Evolutionary conservation across 2,797 vertebrate genomes (phyloP).

Genomic region (Melanogrammus aeglefinus): DNA sequence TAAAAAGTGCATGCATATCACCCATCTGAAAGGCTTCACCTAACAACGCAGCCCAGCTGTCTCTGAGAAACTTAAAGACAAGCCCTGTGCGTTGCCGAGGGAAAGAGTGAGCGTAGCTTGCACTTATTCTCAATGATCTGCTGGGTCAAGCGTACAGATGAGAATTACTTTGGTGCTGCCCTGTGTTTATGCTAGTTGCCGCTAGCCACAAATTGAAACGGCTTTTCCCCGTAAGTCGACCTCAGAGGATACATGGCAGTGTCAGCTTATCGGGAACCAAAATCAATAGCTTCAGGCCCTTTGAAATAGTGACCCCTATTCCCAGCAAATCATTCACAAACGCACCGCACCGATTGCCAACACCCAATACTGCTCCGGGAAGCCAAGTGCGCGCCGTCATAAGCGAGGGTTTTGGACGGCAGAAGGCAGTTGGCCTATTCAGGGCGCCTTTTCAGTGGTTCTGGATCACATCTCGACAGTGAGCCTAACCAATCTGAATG

Average conservation of each 20-base stretch:
- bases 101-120: neutral
- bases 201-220: conserved; percentile 26
- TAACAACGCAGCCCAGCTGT: conserved; percentile 45
- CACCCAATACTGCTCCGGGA: conserved; percentile 20
- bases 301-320: conserved; percentile 55
- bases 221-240: conserved; percentile 36
- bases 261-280: conserved; percentile 45
- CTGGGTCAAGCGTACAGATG: neutral
- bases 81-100: neutral
- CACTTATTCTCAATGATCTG: neutral
- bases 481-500: conserved; percentile 1
- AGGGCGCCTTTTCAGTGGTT: neutral
- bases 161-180: neutral
- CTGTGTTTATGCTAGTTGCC: conserved; percentile 15
- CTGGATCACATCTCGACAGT: neutral
- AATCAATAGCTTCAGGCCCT: conserved; percentile 59
- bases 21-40: conserved; percentile 34
- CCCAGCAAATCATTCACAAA: conserved; percentile 59
- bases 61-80: neutral
- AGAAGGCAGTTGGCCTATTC: neutral
- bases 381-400: neutral
- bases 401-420: neutral
- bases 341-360: conserved; percentile 36
- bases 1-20: conserved; percentile 15
- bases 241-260: conserved; percentile 48